A percentile compares a stretch with the other conserved stretches of the same genome.
Conservation (phyloP, 2,888 invertebrate genomes). For the Apeira syringaria region DNA sequence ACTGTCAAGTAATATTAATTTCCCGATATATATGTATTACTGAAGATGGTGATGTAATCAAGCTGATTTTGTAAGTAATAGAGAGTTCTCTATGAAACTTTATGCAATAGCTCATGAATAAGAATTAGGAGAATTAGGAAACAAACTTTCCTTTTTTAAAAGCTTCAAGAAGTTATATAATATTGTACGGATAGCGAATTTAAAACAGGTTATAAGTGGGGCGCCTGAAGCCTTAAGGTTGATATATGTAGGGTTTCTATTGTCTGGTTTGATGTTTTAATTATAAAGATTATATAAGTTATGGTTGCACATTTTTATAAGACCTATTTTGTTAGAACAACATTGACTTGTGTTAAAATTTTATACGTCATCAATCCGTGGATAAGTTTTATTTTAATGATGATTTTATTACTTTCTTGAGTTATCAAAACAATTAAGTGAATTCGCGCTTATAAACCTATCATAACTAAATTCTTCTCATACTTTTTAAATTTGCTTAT, state of each 20-base stretch:
- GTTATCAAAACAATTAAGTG: too few species aligned
- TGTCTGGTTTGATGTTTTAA: conserved; percentile 3
- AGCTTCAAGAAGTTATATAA: conserved; percentile 26
- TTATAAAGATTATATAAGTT: too few species aligned
- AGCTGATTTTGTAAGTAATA: conserved; percentile 12
- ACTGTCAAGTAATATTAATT: conserved; percentile 5
- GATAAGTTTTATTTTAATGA: too few species aligned
- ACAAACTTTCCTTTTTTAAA: conserved; percentile 31
- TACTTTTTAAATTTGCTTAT: too few species aligned
- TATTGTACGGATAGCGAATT: conserved; percentile 14
- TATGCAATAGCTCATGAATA: conserved; percentile 23
- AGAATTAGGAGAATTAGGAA: conserved; percentile 22
- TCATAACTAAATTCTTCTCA: too few species aligned
- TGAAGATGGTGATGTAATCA: conserved; percentile 9
- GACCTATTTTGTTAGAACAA: too few species aligned
- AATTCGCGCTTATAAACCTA: too few species aligned
- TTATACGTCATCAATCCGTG: too few species aligned
- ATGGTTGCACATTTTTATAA: too few species aligned
- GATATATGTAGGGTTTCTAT: conserved; percentile 13
- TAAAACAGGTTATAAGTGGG: conserved; percentile 21
- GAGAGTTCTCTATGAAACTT: conserved; percentile 18
- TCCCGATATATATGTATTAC: conserved; percentile 7
- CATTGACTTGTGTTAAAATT: too few species aligned
- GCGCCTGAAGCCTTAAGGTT: conserved; percentile 16
- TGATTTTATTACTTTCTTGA: too few species aligned